Percentiles rank a stretch among this genome's conserved stretches.
Evolutionary conservation across 2,113 vertebrate species (phyloP).

Genomic region (Mugil cephalus): DNA sequence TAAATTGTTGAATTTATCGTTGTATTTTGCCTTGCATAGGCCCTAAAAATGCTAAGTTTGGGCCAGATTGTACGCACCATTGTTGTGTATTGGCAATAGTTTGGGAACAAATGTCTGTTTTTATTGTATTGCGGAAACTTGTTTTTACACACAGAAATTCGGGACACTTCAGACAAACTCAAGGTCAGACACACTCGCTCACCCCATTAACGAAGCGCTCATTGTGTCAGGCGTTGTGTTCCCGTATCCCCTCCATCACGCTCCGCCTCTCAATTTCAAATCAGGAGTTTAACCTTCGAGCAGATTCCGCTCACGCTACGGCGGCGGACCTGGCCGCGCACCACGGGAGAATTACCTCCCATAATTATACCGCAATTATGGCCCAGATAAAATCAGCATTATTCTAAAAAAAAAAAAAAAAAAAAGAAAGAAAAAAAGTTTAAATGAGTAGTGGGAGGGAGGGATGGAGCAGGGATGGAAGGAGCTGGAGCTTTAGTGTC

Average conservation of each 20-base stretch:
- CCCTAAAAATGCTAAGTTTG: not conserved
- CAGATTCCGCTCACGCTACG: conserved; percentile 72
- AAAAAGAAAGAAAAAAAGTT: conserved; percentile 54
- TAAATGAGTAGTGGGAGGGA: conserved; percentile 74
- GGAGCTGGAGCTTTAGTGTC: conserved; percentile 69
- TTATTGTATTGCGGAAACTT: not conserved
- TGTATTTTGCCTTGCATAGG: too few relatives aligned
- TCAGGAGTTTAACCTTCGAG: conserved; percentile 71
- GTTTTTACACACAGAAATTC: not conserved
- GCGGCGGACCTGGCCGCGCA: conserved; percentile 65
- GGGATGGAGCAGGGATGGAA: conserved; percentile 48
- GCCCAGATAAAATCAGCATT: conserved; percentile 80
- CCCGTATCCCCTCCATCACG: conserved; percentile 54
- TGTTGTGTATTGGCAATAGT: not conserved
- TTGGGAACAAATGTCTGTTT: not conserved
- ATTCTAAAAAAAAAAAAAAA: conserved; percentile 67
- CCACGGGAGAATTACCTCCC: conserved; percentile 78
- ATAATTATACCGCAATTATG: conserved; percentile 85
- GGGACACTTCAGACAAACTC: not conserved
- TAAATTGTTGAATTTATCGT: too few relatives aligned
- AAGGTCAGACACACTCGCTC: conserved; percentile 50
- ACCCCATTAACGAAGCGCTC: conserved; percentile 27
- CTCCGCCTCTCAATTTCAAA: conserved; percentile 72
- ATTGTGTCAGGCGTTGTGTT: not conserved
- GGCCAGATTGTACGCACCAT: not conserved